Base-by-base conservation (phyloP, 2,113 vertebrate species). In the Oryzias woworae region DNA sequence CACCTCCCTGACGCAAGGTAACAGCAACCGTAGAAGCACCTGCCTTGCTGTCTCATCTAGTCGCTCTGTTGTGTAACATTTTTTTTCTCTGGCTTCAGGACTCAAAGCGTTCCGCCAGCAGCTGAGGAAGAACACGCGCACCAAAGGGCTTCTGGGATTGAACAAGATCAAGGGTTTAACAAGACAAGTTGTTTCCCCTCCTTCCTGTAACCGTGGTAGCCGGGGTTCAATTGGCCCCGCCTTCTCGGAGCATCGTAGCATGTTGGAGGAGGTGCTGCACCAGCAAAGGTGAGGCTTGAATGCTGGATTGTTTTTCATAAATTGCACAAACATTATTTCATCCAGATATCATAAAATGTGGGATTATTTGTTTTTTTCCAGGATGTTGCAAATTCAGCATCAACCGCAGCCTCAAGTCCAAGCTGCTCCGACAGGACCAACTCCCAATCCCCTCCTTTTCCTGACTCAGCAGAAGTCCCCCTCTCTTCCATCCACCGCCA, bases 1-100 rank as follows among this genome's bases (percentile, higher is more conserved):
- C 88, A 99, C 97, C 67, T 98, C 96, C 46, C 94, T 99, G 78
- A 98, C 96, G 47, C 95, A 97, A 93, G 97, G 97, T 98, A 87
- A 61, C 43, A 24, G 17, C 44, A 24, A 59, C 36, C 44, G 13
- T 20, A 14, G 58, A 57, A 18, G 22, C 5, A 3, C 52, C 43
- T 60, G 43, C 45, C 22, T 4, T 49, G 22, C 53, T 28, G 41
- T 28, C 44, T n/a, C 26, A 46, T 41, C 46, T 2, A 6, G 42
- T 68, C 74, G 26, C 20, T 48, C 48, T 17, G 45, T 69, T 73
- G 56, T 63, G 51, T 83, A 78, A 88, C 58, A 18, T 36, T 61
- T 78, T 76, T 49, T 66, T 14, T 20, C 24, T 31, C 16, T 31
- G 3, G 60, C 50, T 66, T 17, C 89, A 98, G 96, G 96, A 71